phyloP scores from a whole-genome alignment of 2,888 invertebrate genomes.

The Orchesellides sinensis region DNA sequence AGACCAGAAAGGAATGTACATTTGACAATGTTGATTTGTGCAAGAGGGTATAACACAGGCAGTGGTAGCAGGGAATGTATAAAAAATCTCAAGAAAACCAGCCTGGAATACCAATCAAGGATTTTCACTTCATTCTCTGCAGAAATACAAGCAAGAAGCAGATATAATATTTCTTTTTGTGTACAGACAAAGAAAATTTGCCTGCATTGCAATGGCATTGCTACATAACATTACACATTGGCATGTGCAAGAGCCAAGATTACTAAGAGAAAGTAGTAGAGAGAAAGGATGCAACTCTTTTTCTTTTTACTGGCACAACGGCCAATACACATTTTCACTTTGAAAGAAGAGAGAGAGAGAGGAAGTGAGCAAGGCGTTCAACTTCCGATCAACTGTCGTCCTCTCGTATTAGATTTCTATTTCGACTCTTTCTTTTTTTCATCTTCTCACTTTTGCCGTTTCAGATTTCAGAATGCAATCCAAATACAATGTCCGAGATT shows the following conservation, averaged over 20 bases:
- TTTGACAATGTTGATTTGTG: constrained; percentile 43
- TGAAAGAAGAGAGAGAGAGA: neutral
- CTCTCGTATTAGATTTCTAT: constrained; percentile 2
- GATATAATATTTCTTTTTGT: neutral
- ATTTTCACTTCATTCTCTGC: constrained; percentile 1
- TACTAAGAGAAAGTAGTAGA: neutral
- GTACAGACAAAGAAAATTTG: no score
- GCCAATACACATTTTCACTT: neutral
- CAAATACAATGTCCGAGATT: constrained; percentile 25
- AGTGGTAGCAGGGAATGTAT: no score
- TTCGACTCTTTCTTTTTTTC: constrained; percentile 13
- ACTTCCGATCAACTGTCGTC: constrained; percentile 53
- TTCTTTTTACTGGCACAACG: neutral
- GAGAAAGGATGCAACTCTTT: neutral
- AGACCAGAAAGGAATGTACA: neutral
- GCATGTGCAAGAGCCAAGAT: neutral
- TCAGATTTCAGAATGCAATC: neutral
- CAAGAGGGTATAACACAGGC: no score
- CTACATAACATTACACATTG: no score
- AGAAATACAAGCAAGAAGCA: neutral
- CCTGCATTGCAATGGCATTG: no score
- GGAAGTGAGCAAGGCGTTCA: constrained; percentile 35
- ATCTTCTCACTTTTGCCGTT: neutral
- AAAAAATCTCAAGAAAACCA: no score
- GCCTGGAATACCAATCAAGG: constrained; percentile 51